phyloP scores from a whole-genome alignment of 2,797 vertebrate species.

The Columba guinea region DNA sequence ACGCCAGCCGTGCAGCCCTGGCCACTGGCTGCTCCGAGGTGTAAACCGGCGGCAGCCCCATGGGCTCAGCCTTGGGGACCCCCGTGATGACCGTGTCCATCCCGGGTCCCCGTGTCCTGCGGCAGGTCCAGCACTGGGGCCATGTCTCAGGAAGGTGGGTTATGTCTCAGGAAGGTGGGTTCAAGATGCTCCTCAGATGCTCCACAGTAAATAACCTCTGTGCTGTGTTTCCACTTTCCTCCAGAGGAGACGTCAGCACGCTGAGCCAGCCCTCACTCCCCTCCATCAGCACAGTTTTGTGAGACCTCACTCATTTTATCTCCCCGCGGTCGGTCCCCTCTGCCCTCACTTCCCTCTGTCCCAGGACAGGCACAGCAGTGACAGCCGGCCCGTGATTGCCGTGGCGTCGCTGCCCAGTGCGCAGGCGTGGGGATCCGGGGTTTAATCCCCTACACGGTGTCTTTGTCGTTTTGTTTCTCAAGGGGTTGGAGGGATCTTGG shows the following conservation, averaged over 20 bases:
- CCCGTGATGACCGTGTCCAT: rapidly evolving
- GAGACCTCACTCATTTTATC: neutral
- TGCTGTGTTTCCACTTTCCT: neutral
- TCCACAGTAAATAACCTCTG: neutral
- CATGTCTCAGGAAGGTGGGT: neutral
- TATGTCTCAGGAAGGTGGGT: neutral
- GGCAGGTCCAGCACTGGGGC: rapidly evolving
- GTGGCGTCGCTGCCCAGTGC: neutral
- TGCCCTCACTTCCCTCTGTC: neutral
- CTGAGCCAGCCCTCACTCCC: neutral
- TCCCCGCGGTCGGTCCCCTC: no score
- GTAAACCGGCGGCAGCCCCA: neutral
- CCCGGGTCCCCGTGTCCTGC: rapidly evolving
- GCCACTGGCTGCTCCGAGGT: rapidly evolving
- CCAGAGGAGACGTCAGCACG: neutral
- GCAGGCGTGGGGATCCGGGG: neutral
- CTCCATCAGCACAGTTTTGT: rapidly evolving
- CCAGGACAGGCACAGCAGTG: neutral
- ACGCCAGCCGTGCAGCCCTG: rapidly evolving
- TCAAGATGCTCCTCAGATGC: neutral
- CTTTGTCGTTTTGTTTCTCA: conserved; percentile 38
- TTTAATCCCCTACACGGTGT: neutral
- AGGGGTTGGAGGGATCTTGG: conserved; percentile 5
- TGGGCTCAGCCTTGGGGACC: neutral
- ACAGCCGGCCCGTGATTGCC: no score